These are phyloP conservation scores for Stegodyphus mimosarum DNA, from an alignment of 1,140 invertebrate species.

Conservation along the genomic window DNA sequence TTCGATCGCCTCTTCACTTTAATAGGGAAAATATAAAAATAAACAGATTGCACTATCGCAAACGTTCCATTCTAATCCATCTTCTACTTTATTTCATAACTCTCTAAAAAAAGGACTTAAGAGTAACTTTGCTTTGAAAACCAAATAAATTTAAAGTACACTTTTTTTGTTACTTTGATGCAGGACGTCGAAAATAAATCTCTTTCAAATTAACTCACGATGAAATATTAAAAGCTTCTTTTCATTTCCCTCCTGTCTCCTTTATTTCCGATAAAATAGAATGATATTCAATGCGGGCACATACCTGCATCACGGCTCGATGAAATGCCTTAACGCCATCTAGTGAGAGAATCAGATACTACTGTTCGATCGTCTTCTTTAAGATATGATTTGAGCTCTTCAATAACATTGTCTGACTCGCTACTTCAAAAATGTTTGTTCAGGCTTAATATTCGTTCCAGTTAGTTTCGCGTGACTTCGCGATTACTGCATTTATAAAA, in stretches of 20 bases:
- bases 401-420: conserved; percentile 38
- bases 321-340: too few relatives aligned
- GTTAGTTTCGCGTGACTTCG: conserved; percentile 11
- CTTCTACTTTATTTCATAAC: neutral
- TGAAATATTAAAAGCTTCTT: conserved; percentile 20
- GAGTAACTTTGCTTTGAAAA: neutral
- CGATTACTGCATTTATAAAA: too few relatives aligned
- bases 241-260: conserved; percentile 28
- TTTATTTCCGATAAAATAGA: neutral
- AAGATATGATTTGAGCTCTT: conserved; percentile 35
- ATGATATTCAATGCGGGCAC: too few relatives aligned
- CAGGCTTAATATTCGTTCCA: conserved; percentile 23
- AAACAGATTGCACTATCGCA: neutral
- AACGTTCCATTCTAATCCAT: conserved; percentile 3
- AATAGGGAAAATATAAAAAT: too few relatives aligned
- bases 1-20: too few relatives aligned
- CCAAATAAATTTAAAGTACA: neutral
- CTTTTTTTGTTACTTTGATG: neutral
- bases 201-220: neutral
- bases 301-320: too few relatives aligned
- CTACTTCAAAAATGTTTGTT: conserved; percentile 47
- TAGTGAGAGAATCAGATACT: too few relatives aligned
- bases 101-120: conserved; percentile 2
- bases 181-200: neutral
- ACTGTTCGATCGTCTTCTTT: conserved; percentile 42